Evolutionary conservation across 2,888 invertebrate species (phyloP).

Genomic region (Copidosoma aretas): DNA sequence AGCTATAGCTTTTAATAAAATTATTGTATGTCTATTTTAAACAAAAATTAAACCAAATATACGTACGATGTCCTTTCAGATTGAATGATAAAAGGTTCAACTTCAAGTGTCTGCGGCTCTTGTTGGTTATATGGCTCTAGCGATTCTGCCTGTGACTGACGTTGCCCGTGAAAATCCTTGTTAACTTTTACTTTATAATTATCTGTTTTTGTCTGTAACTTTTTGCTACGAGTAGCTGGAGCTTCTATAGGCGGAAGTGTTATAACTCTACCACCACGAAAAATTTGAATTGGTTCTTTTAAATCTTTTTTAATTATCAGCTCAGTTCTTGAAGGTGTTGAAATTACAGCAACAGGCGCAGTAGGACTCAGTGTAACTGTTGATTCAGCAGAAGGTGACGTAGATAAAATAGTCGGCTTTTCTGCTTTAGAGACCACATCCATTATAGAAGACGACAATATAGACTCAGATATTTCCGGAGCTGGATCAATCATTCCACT

Average conservation of each 20-base stretch:
- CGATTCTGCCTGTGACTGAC: slow-evolving; percentile 5
- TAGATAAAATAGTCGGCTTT: slow-evolving; percentile 8
- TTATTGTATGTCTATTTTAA: no score
- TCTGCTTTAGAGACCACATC: slow-evolving; percentile 21
- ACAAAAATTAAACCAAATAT: neutral
- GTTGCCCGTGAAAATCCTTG: slow-evolving; percentile 13
- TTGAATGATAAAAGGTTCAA: slow-evolving; percentile 35
- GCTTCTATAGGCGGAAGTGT: slow-evolving; percentile 83
- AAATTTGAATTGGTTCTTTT: slow-evolving; percentile 75
- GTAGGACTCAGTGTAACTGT: neutral
- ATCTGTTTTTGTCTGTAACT: slow-evolving; percentile 59
- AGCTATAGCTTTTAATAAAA: no score
- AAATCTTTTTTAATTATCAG: slow-evolving; percentile 31
- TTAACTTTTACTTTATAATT: slow-evolving; percentile 23
- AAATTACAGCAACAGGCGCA: neutral
- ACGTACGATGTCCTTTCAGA: slow-evolving; percentile 35
- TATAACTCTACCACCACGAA: slow-evolving; percentile 78
- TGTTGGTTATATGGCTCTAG: neutral
- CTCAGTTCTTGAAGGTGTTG: slow-evolving; percentile 17
- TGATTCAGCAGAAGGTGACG: neutral
- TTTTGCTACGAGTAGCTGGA: slow-evolving; percentile 80
- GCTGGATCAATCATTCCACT: slow-evolving; percentile 47
- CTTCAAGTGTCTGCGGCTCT: slow-evolving; percentile 15
- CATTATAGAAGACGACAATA: slow-evolving; percentile 44
- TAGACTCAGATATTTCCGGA: slow-evolving; percentile 43